Conservation (phyloP, 2,797 vertebrate genomes). For the Apogon talboti region DNA sequence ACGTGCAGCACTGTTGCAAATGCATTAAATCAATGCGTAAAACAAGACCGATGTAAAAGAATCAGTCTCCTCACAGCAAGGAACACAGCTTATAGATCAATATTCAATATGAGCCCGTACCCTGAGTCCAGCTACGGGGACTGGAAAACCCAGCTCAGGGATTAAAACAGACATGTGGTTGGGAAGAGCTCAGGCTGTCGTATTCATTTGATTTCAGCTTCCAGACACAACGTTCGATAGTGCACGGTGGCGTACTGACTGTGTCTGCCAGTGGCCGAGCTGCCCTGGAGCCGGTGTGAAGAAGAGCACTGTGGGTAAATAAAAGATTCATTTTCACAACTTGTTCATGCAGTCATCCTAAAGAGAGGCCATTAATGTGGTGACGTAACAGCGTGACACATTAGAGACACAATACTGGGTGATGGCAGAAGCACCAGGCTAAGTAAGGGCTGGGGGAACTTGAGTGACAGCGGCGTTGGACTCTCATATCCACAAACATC, state of each 20-base stretch:
- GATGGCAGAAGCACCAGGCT: too few species aligned
- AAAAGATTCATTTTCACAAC: conserved; percentile 69
- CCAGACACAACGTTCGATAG: conserved; percentile 8
- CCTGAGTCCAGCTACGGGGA: too few species aligned
- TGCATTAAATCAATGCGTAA: too few species aligned
- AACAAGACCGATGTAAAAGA: too few species aligned
- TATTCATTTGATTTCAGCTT: conserved; percentile 4
- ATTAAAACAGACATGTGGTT: conserved; percentile 25
- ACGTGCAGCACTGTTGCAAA: too few species aligned
- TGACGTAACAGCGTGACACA: conserved; percentile 53
- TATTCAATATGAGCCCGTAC: too few species aligned
- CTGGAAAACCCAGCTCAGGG: neutral
- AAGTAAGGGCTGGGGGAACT: too few species aligned
- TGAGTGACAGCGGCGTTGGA: neutral
- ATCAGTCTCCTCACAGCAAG: too few species aligned
- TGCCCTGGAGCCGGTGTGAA: conserved; percentile 27
- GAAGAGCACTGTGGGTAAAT: conserved; percentile 55
- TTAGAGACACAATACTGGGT: conserved; percentile 21
- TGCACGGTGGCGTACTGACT: conserved; percentile 13
- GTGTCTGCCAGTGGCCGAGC: conserved; percentile 10
- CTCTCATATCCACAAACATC: conserved; percentile 1
- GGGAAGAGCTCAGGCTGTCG: neutral
- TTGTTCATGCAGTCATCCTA: conserved; percentile 51
- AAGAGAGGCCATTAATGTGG: conserved; percentile 33
- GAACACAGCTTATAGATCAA: too few species aligned